Base-by-base conservation (phyloP, 2,797 vertebrate species). In the Argentina silus region DNA sequence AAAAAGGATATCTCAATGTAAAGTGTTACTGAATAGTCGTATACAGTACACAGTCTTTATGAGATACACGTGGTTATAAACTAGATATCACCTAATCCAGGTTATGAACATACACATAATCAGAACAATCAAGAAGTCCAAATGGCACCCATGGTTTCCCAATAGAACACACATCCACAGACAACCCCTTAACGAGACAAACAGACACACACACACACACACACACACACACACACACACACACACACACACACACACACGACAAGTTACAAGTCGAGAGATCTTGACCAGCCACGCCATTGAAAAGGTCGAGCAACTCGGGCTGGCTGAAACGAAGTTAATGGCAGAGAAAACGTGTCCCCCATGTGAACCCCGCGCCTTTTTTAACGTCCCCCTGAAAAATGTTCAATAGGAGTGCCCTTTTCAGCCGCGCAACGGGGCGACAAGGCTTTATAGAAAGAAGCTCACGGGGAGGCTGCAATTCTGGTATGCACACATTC, bases 341-440 rank as follows among this genome's bases (percentile, higher is more conserved):
- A 95, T 92, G 94, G 93, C 86, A 95, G 87, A 96, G 95, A 97
- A 97, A 96, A 96, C 87, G 93, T 97, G 97, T 89, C 96, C 96
- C 94, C 89, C 93, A 91, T 82, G 75, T 97, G 97, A 98, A 97
- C 97, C 94, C 94, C 95, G 85, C 23, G 90, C 90, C 84, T 94
- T 93, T 91, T 92, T 82, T 48, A 42, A 48, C 47, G 85, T 90
- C 90, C 81, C 93, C 87, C 94, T 95, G 92, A 95, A 93, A 95
- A 93, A 96, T 96, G 93, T 93, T 63, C 42, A 51, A 67, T 67
- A 51, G 19, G 3, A 15, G 3, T 23, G 21, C 91, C 84, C 93
- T 90, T 94, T 93, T 95, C 92, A 95, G 89, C 87, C 86, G 90
- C 93, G 79, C 94, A 90, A 91, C 94, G 87, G 94, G 93, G 94